phyloP scores from a whole-genome alignment of 92 coral and sea anemone species.

The Micromussa lordhowensis region DNA sequence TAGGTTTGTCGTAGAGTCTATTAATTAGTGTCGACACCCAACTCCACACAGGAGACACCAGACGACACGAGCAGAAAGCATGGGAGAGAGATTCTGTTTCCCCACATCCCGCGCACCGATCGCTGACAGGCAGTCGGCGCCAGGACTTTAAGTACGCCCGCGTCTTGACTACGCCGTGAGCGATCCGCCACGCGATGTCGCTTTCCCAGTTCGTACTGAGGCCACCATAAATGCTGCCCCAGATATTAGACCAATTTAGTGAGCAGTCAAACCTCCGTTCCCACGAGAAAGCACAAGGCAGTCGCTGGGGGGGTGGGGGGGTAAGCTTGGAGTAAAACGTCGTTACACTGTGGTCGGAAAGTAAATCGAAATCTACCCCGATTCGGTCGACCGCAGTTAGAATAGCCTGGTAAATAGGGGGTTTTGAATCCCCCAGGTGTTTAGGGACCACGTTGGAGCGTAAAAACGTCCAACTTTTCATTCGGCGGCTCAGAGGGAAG shows the following conservation, averaged over 20 bases:
- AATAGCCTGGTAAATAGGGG: background rate
- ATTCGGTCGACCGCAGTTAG: background rate
- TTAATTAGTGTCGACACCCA: too few relatives aligned
- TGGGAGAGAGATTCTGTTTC: background rate
- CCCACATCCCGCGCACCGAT: slow-evolving; percentile 3
- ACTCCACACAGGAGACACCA: background rate
- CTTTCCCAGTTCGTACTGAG: slow-evolving; percentile 30
- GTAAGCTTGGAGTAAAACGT: background rate
- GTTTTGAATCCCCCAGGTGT: background rate
- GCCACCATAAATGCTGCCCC: background rate
- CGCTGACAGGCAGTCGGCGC: background rate
- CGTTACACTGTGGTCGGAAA: background rate
- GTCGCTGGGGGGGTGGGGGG: slow-evolving; percentile 1
- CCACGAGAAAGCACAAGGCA: background rate
- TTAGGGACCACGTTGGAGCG: background rate
- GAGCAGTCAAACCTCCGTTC: too few relatives aligned
- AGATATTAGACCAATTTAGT: background rate
- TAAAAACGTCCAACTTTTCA: slow-evolving; percentile 1
- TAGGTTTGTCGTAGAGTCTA: background rate
- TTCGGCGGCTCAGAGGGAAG: background rate
- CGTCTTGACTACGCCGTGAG: slow-evolving; percentile 7
- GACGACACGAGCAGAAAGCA: slow-evolving; percentile 5
- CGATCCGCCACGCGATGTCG: slow-evolving; percentile 8
- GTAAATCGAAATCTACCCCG: background rate
- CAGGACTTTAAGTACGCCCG: background rate